Evolutionary conservation across 2,888 invertebrate species (phyloP).

Genomic region (Kuschelorhynchus macadamiae): DNA sequence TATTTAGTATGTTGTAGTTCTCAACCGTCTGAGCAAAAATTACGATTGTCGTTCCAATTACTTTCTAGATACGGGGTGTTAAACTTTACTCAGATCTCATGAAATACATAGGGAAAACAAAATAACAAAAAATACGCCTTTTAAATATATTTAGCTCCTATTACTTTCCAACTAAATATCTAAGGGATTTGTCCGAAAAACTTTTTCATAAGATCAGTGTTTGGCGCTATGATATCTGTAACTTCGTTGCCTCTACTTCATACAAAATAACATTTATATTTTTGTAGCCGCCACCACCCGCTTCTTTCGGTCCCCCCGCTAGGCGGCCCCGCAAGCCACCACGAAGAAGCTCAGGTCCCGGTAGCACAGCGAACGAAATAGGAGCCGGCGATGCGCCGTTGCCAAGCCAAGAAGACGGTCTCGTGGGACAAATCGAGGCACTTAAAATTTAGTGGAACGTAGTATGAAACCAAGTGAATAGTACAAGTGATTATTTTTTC

Average conservation of each 20-base stretch:
- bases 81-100: not conserved
- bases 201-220: too few relatives aligned
- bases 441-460: conserved; percentile 63
- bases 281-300: conserved; percentile 48
- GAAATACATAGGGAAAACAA: not conserved
- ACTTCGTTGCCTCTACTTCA: not conserved
- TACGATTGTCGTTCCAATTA: too few relatives aligned
- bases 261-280: conserved; percentile 14
- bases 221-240: too few relatives aligned
- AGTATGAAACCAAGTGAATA: conserved; percentile 15
- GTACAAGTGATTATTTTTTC: conserved; percentile 41
- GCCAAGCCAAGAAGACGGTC: conserved; percentile 58
- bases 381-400: conserved; percentile 67
- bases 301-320: conserved; percentile 42
- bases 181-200: too few relatives aligned
- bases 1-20: too few relatives aligned
- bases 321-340: conserved; percentile 48
- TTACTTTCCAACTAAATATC: too few relatives aligned
- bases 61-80: too few relatives aligned
- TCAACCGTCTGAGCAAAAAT: too few relatives aligned
- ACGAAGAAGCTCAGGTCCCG: conserved; percentile 28
- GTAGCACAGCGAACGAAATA: conserved; percentile 59
- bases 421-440: conserved; percentile 65
- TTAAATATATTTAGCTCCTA: too few relatives aligned
- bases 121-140: too few relatives aligned